Conservation (phyloP, 2,888 invertebrate species). For the Platycnemis pennipes region DNA sequence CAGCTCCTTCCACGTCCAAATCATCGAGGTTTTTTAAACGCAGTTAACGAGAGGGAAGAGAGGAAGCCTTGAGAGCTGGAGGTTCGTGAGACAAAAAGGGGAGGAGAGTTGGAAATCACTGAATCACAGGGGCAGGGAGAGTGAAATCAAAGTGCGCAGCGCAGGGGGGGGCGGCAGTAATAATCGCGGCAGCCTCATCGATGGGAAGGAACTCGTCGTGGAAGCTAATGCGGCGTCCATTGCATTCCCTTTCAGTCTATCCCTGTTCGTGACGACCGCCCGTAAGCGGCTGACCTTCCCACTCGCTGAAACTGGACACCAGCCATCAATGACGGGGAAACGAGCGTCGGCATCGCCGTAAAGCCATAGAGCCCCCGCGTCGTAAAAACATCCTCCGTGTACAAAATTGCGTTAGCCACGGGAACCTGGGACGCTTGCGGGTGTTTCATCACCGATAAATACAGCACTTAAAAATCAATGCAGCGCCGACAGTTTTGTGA, state of each 20-base stretch:
- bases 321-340: not conserved
- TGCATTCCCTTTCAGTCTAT: not conserved
- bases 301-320: conserved; percentile 17
- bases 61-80: not conserved
- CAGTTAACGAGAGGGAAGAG: not conserved
- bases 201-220: not conserved
- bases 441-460: conserved; percentile 31
- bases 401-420: not conserved
- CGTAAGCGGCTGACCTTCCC: conserved; percentile 10
- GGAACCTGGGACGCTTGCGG: not conserved
- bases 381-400: not conserved
- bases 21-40: not conserved
- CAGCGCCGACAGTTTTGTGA: not conserved
- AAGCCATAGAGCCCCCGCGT: not conserved
- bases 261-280: not conserved
- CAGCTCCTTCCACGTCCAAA: not conserved
- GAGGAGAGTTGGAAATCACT: not conserved
- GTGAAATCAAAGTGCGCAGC: not conserved
- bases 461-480: not conserved
- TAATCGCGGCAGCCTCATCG: not conserved
- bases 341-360: conserved; percentile 1
- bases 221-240: not conserved
- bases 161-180: not conserved
- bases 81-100: not conserved
- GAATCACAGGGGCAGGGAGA: not conserved